phyloP scores from a whole-genome alignment of 2,797 vertebrate genomes.

The Fistularia commersonii region DNA sequence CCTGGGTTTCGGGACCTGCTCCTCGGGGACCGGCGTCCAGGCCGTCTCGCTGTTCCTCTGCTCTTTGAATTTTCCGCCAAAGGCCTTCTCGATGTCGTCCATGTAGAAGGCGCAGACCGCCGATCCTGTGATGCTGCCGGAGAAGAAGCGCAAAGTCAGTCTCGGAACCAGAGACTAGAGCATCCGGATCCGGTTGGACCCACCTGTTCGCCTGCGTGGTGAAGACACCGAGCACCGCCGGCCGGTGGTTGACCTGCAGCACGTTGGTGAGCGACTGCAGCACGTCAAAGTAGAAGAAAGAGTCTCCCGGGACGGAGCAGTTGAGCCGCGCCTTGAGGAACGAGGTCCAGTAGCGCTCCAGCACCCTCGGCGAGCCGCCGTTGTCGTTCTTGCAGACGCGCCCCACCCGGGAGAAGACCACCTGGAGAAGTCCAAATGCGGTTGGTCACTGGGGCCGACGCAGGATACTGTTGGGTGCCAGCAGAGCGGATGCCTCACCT shows the following conservation, averaged over 20 bases:
- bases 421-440: slow-evolving; percentile 63
- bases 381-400: slow-evolving; percentile 93
- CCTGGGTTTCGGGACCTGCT: slow-evolving; percentile 89
- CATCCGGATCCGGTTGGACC: background rate
- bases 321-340: slow-evolving; percentile 94
- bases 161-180: background rate
- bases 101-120: slow-evolving; percentile 95
- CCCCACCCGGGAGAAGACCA: slow-evolving; percentile 88
- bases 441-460: too few species aligned
- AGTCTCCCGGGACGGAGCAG: slow-evolving; percentile 90
- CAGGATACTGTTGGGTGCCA: slow-evolving; percentile 68
- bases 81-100: slow-evolving; percentile 88
- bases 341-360: slow-evolving; percentile 95
- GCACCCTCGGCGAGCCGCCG: slow-evolving; percentile 87
- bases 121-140: slow-evolving; percentile 88
- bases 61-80: slow-evolving; percentile 90
- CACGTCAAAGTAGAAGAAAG: slow-evolving; percentile 92
- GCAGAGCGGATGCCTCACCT: slow-evolving; percentile 71
- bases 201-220: slow-evolving; percentile 93
- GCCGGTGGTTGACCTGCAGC: slow-evolving; percentile 81
- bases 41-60: slow-evolving; percentile 83
- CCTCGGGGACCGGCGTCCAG: slow-evolving; percentile 88
- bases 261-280: slow-evolving; percentile 85
- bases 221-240: slow-evolving; percentile 87
- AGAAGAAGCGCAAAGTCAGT: background rate